Conservation (phyloP, 2,888 invertebrate genomes). For the Eupithecia subumbrata region DNA sequence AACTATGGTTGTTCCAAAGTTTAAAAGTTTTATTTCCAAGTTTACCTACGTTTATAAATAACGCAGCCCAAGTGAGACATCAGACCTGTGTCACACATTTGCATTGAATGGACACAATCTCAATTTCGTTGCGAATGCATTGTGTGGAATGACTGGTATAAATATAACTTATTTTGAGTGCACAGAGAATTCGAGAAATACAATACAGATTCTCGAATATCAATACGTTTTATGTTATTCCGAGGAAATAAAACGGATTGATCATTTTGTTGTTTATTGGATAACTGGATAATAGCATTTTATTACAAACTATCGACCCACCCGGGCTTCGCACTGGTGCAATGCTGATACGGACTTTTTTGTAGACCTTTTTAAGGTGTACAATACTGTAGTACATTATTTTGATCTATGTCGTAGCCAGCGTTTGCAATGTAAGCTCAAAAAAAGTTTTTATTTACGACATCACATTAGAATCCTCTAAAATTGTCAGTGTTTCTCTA, state of each 20-base stretch:
- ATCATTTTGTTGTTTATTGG: background rate
- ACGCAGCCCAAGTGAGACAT: constrained; percentile 48
- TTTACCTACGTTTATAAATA: background rate
- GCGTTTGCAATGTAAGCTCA: too few relatives aligned
- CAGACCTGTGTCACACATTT: constrained; percentile 58
- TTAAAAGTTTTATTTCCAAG: background rate
- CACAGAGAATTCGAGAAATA: constrained; percentile 1
- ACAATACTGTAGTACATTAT: too few relatives aligned
- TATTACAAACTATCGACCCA: too few relatives aligned
- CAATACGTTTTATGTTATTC: constrained; percentile 2
- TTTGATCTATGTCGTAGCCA: too few relatives aligned
- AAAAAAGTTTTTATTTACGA: too few relatives aligned
- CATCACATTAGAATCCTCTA: too few relatives aligned
- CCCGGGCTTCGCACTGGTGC: too few relatives aligned
- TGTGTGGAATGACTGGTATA: constrained; percentile 43
- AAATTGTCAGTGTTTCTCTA: too few relatives aligned
- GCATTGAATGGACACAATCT: constrained; percentile 66
- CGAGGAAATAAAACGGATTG: background rate
- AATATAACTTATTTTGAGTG: constrained; percentile 36
- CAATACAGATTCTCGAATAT: constrained; percentile 11
- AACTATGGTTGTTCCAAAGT: background rate
- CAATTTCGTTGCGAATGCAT: constrained; percentile 50
- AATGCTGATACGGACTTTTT: too few relatives aligned
- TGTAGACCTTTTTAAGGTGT: too few relatives aligned
- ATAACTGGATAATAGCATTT: background rate